Conservation (phyloP, 2,797 vertebrate species). For the Ficedula albicollis region DNA sequence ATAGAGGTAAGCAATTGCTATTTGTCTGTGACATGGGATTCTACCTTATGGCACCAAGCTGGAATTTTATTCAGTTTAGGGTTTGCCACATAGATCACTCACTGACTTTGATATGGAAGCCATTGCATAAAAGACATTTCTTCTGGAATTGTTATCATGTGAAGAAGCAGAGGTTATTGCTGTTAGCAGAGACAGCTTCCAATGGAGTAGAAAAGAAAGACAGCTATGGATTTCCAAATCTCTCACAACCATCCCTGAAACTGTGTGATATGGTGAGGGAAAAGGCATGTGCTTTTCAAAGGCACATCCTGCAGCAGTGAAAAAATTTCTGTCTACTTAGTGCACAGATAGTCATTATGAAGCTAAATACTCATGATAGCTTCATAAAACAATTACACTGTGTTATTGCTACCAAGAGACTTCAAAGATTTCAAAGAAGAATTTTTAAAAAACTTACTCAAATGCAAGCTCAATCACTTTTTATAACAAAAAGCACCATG, state of each 20-base stretch:
- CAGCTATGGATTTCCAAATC: neutral
- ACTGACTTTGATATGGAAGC: neutral
- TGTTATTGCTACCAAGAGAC: constrained; percentile 10
- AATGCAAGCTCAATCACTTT: constrained; percentile 32
- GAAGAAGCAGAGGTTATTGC: neutral
- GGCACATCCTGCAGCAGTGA: neutral
- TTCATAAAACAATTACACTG: constrained; percentile 23
- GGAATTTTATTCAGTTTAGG: neutral
- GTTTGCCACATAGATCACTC: neutral
- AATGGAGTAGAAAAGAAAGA: neutral
- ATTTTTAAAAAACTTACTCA: neutral
- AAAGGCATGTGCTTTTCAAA: neutral
- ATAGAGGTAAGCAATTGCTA: neutral
- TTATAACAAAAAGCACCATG: constrained; percentile 21
- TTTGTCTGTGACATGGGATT: neutral
- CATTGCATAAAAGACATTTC: neutral
- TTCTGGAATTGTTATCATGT: neutral
- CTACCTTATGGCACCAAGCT: neutral
- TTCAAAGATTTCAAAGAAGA: neutral
- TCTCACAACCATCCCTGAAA: neutral
- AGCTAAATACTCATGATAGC: neutral
- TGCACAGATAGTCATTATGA: neutral
- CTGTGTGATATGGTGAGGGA: neutral
- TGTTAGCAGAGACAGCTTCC: neutral
- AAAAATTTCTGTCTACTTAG: neutral